phyloP scores from a whole-genome alignment of 1,140 invertebrate genomes.

The Brachionus calyciflorus region DNA sequence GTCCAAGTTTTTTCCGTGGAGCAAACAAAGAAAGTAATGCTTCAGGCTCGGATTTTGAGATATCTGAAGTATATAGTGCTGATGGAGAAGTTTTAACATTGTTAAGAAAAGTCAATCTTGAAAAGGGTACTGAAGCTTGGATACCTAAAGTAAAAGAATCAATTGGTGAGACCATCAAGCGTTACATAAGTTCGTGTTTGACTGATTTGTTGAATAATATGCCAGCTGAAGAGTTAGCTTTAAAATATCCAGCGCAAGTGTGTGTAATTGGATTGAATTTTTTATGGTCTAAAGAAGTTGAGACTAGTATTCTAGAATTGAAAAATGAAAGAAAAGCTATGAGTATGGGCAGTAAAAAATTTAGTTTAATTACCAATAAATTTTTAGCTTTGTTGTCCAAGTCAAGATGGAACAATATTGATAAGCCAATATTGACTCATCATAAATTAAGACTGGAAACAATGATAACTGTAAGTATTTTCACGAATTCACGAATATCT shows the following conservation, averaged over 20 bases:
- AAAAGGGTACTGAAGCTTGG: constrained; percentile 58
- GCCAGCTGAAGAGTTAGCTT: constrained; percentile 56
- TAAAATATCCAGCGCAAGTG: constrained; percentile 52
- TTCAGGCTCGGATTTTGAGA: constrained; percentile 54
- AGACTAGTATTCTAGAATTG: constrained; percentile 55
- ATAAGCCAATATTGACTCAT: constrained; percentile 56
- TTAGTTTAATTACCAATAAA: constrained; percentile 52
- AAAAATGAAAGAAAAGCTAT: constrained; percentile 59
- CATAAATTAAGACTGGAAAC: constrained; percentile 57
- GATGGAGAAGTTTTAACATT: constrained; percentile 57
- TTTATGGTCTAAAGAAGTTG: constrained; percentile 59
- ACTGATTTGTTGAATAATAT: constrained; percentile 55
- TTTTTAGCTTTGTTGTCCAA: constrained; percentile 52
- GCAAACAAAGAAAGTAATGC: constrained; percentile 11
- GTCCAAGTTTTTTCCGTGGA: neutral
- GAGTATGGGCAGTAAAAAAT: constrained; percentile 53
- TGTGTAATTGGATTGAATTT: constrained; percentile 50
- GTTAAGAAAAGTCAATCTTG: constrained; percentile 54
- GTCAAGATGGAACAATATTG: constrained; percentile 53
- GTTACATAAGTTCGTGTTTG: constrained; percentile 52
- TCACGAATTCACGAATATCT: too few species aligned
- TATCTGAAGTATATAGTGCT: constrained; percentile 52
- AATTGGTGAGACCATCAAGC: constrained; percentile 53
- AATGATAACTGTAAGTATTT: constrained; percentile 54
- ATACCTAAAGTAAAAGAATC: constrained; percentile 54